Evolutionary conservation across 2,888 invertebrate genomes (phyloP).

Genomic region (Parasteatoda lunata): DNA sequence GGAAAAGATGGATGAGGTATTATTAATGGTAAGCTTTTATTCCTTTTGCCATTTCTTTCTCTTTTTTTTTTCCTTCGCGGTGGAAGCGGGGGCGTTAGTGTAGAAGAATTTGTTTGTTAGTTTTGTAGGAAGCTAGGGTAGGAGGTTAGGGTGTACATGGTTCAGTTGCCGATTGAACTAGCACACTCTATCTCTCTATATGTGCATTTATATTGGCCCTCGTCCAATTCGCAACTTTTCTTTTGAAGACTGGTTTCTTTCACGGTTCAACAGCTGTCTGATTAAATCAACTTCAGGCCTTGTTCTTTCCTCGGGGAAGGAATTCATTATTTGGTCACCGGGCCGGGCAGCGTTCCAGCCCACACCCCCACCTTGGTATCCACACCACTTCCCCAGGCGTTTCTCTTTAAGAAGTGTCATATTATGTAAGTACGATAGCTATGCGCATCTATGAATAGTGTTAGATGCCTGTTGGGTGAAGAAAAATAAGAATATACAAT

Average conservation of each 20-base stretch:
- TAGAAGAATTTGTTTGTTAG: constrained; percentile 13
- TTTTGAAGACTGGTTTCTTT: constrained; percentile 36
- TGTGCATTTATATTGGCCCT: constrained; percentile 60
- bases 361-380: too few species aligned
- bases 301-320: background rate
- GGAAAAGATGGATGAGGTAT: constrained; percentile 59
- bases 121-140: background rate
- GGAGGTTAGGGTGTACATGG: background rate
- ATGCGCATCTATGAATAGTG: constrained; percentile 10
- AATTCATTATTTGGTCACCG: constrained; percentile 37
- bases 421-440: constrained; percentile 5
- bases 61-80: background rate
- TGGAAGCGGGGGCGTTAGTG: background rate
- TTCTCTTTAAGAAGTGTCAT: constrained; percentile 12
- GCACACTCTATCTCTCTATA: constrained; percentile 38
- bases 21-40: constrained; percentile 53
- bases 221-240: constrained; percentile 56
- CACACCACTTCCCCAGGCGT: background rate
- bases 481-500: background rate
- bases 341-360: constrained; percentile 41
- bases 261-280: constrained; percentile 64
- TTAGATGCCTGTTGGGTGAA: background rate
- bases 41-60: background rate
- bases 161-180: background rate
- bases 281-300: constrained; percentile 56